These are phyloP conservation scores for Hemibagrus wyckioides DNA, from an alignment of 2,113 vertebrate species.

Conservation along the genomic window DNA sequence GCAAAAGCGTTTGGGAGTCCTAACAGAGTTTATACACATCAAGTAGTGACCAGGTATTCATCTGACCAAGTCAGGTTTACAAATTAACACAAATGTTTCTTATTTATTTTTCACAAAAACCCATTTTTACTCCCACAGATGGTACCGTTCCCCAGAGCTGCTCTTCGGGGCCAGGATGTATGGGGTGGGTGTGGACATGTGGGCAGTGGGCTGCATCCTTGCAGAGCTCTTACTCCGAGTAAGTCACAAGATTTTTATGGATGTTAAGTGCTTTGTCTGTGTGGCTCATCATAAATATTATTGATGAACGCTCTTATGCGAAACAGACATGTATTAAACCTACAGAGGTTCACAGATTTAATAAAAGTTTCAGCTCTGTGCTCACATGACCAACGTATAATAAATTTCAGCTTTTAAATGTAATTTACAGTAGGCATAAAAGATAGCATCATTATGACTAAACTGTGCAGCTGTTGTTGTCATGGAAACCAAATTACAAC, in stretches of 20 bases:
- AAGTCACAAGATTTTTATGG: constrained; percentile 53
- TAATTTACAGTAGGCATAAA: background rate
- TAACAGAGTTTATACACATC: constrained; percentile 94
- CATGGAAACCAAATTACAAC: background rate
- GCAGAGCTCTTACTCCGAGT: constrained; percentile 94
- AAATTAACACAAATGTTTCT: background rate
- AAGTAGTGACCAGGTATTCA: constrained; percentile 93
- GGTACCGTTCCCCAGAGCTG: constrained; percentile 95
- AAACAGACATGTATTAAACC: background rate
- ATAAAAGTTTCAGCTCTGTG: background rate
- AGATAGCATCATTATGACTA: background rate
- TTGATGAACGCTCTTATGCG: background rate
- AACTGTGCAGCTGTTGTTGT: background rate
- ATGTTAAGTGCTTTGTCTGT: background rate
- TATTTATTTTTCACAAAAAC: background rate
- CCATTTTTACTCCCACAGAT: constrained; percentile 69
- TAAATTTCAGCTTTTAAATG: background rate
- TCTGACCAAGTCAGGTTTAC: too few species aligned
- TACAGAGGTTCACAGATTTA: background rate
- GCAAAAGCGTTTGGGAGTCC: constrained; percentile 97
- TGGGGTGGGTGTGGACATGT: constrained; percentile 97
- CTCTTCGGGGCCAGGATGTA: constrained; percentile 97
- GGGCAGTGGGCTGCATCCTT: constrained; percentile 98
- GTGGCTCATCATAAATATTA: background rate
- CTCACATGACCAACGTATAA: background rate